Conservation (phyloP, 2,888 invertebrate species). For the Alsophila aescularia region DNA sequence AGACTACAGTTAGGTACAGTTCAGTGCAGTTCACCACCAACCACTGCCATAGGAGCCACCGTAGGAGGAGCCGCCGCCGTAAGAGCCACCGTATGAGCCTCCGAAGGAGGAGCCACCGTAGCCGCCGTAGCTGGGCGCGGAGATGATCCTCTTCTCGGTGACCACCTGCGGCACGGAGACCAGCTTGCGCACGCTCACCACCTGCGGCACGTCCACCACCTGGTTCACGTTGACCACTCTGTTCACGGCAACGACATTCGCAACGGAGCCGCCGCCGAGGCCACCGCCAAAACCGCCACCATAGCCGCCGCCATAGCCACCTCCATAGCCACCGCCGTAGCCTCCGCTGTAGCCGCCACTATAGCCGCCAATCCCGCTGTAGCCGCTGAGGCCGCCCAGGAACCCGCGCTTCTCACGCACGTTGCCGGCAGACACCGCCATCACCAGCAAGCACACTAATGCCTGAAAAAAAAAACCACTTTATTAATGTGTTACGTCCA, state of each 20-base stretch:
- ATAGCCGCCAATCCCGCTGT: conserved; percentile 34
- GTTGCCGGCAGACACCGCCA: conserved; percentile 38
- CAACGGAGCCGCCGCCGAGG: conserved; percentile 35
- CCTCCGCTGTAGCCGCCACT: conserved; percentile 18
- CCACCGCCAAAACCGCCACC: conserved; percentile 29
- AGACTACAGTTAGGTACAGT: not conserved
- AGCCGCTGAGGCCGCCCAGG: conserved; percentile 33
- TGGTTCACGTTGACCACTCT: conserved; percentile 54
- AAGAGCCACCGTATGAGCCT: no score
- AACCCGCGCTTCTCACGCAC: conserved; percentile 44
- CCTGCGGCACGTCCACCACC: conserved; percentile 54
- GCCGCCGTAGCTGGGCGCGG: conserved; percentile 40
- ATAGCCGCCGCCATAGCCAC: conserved; percentile 34
- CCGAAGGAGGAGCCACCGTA: conserved; percentile 27
- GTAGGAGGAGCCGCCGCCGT: conserved; percentile 22
- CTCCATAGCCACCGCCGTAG: conserved; percentile 8
- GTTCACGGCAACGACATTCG: conserved; percentile 51
- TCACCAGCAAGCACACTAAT: not conserved
- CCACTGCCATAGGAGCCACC: conserved; percentile 34
- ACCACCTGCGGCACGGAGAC: conserved; percentile 63
- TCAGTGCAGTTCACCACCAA: conserved; percentile 39
- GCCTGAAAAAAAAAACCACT: no score
- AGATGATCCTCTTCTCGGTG: conserved; percentile 54
- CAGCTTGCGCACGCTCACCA: conserved; percentile 54
- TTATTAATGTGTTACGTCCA: no score